Base-by-base conservation (phyloP, 2,888 invertebrate genomes). In the Nymphalis c-album region DNA sequence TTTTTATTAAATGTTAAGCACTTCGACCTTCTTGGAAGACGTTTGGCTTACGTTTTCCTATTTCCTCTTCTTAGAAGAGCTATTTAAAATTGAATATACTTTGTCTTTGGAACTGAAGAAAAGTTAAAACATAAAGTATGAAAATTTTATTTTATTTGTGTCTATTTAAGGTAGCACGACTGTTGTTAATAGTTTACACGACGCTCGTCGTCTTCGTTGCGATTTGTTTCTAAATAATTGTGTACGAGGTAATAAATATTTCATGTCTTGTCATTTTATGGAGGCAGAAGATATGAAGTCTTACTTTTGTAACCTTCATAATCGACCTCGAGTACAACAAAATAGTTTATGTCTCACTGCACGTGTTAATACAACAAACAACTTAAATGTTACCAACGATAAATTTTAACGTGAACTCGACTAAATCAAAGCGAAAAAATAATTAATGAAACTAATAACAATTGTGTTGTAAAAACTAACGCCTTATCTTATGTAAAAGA, bases 21-120 rank as follows among this genome's bases (percentile, higher is more conserved):
- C 57, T n/a, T 57, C 40, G 57, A 57, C 57, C 57, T 57, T 57
- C 57, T 57, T 26, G 57, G 40, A 57, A 57, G 10, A 40, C 57
- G 18, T 57, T 40, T 26, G 26, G 26, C 26, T 53, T 31, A 31
- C 17, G 50, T 50, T 53, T 40, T 57, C 35, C 40, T 57, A 57
- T 57, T 40, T 57, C 57, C 35, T 57, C 17, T 57, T 40, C n/a
- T 55, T 31, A 57, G 57, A n/a, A 57, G 40, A 40, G n/a, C 40
- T 20, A 57, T 57, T 57, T 40, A 40, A 31, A 16, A 7, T 26
- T 31, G 2, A 26, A 22, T 22, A 51, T 51, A 48, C 8, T 48
- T 13, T 40, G 40, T 13, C 40, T 40, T 40, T 40, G 13, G 13
- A 40, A 40, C 4, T 40, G 13, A 40, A 13, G 40, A 40, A 40